Evolutionary conservation across 2,797 vertebrate genomes (phyloP), one percentile per base, ranked within the genome.

Genomic region (Rachycentron canadum): DNA sequence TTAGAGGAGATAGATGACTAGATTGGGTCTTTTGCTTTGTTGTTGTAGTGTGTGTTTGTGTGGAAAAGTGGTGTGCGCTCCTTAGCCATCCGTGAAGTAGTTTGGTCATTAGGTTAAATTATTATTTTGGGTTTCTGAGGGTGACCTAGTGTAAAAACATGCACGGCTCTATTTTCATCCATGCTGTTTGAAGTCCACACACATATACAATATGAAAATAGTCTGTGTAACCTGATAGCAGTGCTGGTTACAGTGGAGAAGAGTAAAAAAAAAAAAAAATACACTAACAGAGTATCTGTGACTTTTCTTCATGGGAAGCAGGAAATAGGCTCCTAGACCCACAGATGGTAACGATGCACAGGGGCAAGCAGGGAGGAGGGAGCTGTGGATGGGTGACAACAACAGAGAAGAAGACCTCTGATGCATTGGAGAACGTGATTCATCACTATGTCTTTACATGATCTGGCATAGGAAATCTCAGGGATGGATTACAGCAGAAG

Each of bases 101-200:
- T 84, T 66, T 73, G 79, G 58, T 73, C 70, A 83, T 83, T 82
- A 87, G 25, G 8, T 59, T 58, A 53, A 74, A 62, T 67, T 77
- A 60, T 71, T 79, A 52, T 69, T 69, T 43, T 3, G 45, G 36
- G 11, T 73, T 78, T 73, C 5, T 79, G 38, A 69, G 62, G 59
- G 58, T 38, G 49, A 78, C 41, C 60, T 34, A 41, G 47, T 63
- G 49, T 63, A 78, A 82, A 77, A 81, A 81, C 70, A 72, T 43
- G 25, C 34, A 47, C 0, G 0, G 45, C 17, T 36, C 43, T 81
- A 28, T 63, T 73, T 77, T 78, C 28, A 58, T 71, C 52, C 23
- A 3, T 5, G 36, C 59, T 52, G 38, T 72, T 78, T 69, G 47
- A 74, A 60, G 69, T 73, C 41, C 8, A 17, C 50, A 63, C 72